phyloP scores from a whole-genome alignment of 2,797 vertebrate species.

The Acrossocheilus wenchowensis region DNA sequence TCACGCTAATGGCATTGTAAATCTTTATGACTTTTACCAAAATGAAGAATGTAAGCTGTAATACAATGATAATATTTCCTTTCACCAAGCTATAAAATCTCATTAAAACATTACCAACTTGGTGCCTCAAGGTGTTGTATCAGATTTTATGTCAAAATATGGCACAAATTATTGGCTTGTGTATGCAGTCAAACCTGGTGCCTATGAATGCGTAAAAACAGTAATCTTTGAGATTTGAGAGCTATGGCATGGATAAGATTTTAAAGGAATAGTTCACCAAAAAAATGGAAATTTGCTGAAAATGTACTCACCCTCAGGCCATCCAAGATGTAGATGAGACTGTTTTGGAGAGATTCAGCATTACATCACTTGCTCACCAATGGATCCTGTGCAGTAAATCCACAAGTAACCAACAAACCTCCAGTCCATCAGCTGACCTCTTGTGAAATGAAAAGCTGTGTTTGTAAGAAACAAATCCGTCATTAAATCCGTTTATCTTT shows the following conservation, averaged over 20 bases:
- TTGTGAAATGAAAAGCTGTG: neutral
- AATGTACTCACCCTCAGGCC: neutral
- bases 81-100: neutral
- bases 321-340: no score
- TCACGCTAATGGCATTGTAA: neutral
- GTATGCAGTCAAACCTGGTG: neutral
- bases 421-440: neutral
- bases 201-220: neutral
- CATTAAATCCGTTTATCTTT: neutral
- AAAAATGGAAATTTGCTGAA: neutral
- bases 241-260: neutral
- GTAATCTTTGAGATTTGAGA: neutral
- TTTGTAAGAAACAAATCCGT: neutral
- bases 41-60: neutral
- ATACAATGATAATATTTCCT: neutral
- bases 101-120: neutral
- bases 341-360: neutral
- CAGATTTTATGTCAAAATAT: neutral
- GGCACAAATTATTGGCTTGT: neutral
- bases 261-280: neutral
- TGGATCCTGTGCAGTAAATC: neutral
- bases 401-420: neutral
- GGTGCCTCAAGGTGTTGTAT: neutral
- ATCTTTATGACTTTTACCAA: neutral
- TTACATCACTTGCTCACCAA: neutral